Percentiles rank a stretch among this genome's conserved stretches.
These are phyloP conservation scores for Sipunculus nudus DNA, from an alignment of 2,888 invertebrate species.

Conservation along the genomic window DNA sequence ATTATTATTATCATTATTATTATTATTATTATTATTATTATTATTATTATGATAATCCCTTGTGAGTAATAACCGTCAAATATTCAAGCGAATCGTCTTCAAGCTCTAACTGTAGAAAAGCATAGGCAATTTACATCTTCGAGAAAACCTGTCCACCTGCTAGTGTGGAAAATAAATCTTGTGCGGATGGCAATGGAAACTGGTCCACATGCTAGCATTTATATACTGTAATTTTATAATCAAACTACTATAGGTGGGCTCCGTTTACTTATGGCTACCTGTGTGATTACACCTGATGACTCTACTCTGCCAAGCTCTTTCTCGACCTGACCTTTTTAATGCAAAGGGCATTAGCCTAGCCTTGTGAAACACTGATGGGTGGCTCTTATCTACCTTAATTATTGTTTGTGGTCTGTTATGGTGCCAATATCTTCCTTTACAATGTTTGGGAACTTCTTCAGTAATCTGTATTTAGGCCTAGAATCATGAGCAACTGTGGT, in stretches of 20 bases:
- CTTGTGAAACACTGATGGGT: neutral
- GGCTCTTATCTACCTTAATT: neutral
- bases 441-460: neutral
- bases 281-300: neutral
- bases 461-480: too few species aligned
- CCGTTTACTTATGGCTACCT: slow-evolving; percentile 4
- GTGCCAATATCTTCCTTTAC: neutral
- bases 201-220: slow-evolving; percentile 12
- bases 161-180: too few species aligned
- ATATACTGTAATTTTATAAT: slow-evolving; percentile 19
- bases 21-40: too few species aligned
- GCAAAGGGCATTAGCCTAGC: slow-evolving; percentile 6
- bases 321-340: neutral
- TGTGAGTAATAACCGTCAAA: slow-evolving; percentile 15
- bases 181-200: too few species aligned
- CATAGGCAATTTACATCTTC: slow-evolving; percentile 18
- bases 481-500: too few species aligned
- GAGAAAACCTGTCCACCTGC: slow-evolving; percentile 13
- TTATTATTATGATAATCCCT: too few species aligned
- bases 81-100: slow-evolving; percentile 14
- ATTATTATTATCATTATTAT: too few species aligned
- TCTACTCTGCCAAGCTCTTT: slow-evolving; percentile 24
- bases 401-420: neutral
- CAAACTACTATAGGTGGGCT: slow-evolving; percentile 21
- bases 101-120: slow-evolving; percentile 20